Evolutionary conservation across 2,113 vertebrate species (phyloP), one percentile per base, ranked within the genome.

Genomic region (Chunga burmeisteri): DNA sequence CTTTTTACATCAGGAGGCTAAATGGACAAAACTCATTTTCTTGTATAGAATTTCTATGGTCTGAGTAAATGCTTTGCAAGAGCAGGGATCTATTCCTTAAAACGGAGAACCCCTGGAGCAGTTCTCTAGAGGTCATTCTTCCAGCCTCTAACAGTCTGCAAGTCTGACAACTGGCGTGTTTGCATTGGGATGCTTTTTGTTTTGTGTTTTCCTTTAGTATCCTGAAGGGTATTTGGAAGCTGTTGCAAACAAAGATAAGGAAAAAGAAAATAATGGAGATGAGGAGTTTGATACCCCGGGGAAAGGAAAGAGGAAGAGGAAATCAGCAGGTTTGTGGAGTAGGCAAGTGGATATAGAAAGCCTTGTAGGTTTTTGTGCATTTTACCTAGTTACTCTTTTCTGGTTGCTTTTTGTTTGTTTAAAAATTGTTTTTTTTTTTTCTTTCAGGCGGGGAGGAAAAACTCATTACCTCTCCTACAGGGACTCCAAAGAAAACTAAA

Each of bases 161-260:
- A 27, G 9, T 40, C 19, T 55, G 0, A 16, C 32, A 63, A 12
- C 14, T 1, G 17, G 3, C 7, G 1, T 13, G 23, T 82, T 71
- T 89, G 80, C 92, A 80, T 47, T 68, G 59, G 59, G 63, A 16
- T 95, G 77, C 27, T 90, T 71, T 75, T 73, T 82, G 85, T 10
- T 95, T n/a, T 83, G 52, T 94, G 55, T 95, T 56, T 53, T n/a
- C 22, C 71, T 71, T 10, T 61, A 99, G 99, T 99, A 99, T 96
- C 99, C 99, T 17, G 99, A 99, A 78, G 99, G 99, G 29, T 99
- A 99, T 94, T 97, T 99, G 94, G 98, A 99, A 95, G 98, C 99
- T 6, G 96, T 98, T 77, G 98, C 99, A 71, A 98, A 97, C 56
- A 99, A 98, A 94, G 98, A 99, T 90, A 98, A 99, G 71, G 99